phyloP scores from a whole-genome alignment of 2,797 vertebrate species.

The Lepilemur ruficaudatus region DNA sequence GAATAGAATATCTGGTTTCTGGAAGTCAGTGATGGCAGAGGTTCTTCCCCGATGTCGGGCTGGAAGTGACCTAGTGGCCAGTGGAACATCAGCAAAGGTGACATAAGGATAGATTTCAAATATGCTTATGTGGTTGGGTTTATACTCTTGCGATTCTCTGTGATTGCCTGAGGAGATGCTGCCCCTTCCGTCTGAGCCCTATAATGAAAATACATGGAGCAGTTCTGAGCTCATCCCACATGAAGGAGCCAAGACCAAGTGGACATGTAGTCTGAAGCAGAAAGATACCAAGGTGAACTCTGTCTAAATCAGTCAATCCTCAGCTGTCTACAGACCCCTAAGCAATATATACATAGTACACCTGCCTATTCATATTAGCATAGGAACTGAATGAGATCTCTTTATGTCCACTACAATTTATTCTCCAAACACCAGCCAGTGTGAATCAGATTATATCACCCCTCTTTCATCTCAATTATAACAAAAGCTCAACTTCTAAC shows the following conservation, averaged over 20 bases:
- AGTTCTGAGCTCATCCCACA: not conserved
- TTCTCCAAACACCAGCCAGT: not conserved
- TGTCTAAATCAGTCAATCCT: not conserved
- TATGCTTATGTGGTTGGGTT: not conserved
- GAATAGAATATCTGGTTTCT: not conserved
- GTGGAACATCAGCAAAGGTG: not conserved
- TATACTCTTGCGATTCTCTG: not conserved
- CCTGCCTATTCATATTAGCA: not conserved
- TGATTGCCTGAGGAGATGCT: not conserved
- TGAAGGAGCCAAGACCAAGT: not conserved
- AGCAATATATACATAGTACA: not conserved
- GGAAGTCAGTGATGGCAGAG: not conserved
- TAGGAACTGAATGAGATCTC: not conserved
- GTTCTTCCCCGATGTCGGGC: not conserved
- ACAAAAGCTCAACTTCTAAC: not conserved
- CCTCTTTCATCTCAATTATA: not conserved
- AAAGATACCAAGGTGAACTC: not conserved
- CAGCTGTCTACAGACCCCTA: not conserved
- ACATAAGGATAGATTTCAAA: not conserved
- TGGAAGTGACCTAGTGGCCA: not conserved
- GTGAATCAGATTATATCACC: not conserved
- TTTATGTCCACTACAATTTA: not conserved
- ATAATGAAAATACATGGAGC: not conserved
- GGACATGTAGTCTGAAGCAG: not conserved
- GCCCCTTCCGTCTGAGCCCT: not conserved